These are phyloP conservation scores for Oxyteleia sp. DNA, from an alignment of 2,888 invertebrate species.

Conservation along the genomic window DNA sequence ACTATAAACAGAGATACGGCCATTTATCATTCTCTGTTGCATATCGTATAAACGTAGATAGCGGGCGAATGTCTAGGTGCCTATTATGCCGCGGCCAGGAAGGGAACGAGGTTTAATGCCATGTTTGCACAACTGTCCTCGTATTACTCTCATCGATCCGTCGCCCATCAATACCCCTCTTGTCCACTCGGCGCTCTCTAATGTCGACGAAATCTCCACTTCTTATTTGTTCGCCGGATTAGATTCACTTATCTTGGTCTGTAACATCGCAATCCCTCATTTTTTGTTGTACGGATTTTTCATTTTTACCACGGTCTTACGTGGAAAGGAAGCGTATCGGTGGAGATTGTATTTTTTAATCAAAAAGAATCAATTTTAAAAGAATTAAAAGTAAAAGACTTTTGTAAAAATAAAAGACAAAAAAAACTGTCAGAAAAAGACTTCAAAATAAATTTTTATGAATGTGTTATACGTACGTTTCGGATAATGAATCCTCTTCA, in stretches of 20 bases:
- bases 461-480: too few relatives aligned
- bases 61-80: constrained; percentile 75
- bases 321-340: too few relatives aligned
- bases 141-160: constrained; percentile 69
- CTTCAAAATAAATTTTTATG: too few relatives aligned
- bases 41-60: constrained; percentile 78
- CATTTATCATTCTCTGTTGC: constrained; percentile 77
- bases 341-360: too few relatives aligned
- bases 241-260: constrained; percentile 55
- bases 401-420: too few relatives aligned
- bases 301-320: too few relatives aligned
- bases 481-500: too few relatives aligned
- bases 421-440: too few relatives aligned
- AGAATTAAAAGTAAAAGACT: too few relatives aligned
- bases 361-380: too few relatives aligned
- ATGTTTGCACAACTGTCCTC: constrained; percentile 81
- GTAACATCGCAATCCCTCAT: background rate
- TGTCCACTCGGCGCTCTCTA: constrained; percentile 55
- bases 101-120: constrained; percentile 74
- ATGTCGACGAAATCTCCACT: constrained; percentile 54
- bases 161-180: constrained; percentile 67
- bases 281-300: too few relatives aligned
- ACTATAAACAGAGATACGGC: constrained; percentile 79
- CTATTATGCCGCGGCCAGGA: constrained; percentile 53
- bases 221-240: constrained; percentile 63